Evolutionary conservation across 2,888 invertebrate species (phyloP).

Genomic region (Cynaeus angustus): DNA sequence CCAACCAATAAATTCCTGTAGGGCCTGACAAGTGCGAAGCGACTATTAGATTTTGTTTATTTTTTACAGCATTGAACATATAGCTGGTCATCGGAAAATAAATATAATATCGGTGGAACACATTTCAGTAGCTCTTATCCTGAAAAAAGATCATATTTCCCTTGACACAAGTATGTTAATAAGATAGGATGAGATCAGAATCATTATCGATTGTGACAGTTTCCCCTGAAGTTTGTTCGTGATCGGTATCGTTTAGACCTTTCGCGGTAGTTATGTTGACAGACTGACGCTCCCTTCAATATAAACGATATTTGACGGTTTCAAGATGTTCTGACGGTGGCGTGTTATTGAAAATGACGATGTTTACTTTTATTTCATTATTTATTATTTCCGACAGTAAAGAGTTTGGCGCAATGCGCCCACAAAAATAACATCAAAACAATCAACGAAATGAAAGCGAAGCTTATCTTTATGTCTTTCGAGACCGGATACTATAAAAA

Average conservation of each 20-base stretch:
- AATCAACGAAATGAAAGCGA: slow-evolving; percentile 29
- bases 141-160: neutral
- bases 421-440: slow-evolving; percentile 13
- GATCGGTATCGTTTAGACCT: slow-evolving; percentile 53
- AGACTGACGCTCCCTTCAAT: slow-evolving; percentile 60
- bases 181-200: slow-evolving; percentile 58
- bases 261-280: slow-evolving; percentile 52
- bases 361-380: slow-evolving; percentile 47
- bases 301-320: slow-evolving; percentile 59
- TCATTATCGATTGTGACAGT: slow-evolving; percentile 62
- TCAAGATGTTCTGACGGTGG: slow-evolving; percentile 53
- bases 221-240: slow-evolving; percentile 54
- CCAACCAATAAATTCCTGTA: too few relatives aligned
- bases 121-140: too few relatives aligned
- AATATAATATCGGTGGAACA: too few relatives aligned
- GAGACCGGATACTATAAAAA: neutral
- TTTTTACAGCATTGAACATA: neutral
- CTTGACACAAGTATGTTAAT: slow-evolving; percentile 58
- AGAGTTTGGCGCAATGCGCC: slow-evolving; percentile 29
- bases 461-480: slow-evolving; percentile 23
- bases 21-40: too few relatives aligned
- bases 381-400: slow-evolving; percentile 32
- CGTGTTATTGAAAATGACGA: slow-evolving; percentile 58
- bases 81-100: neutral
- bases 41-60: neutral